Evolutionary conservation across 23 tunicate species (phyloP).

Genomic region (Oikopleura albicans): DNA sequence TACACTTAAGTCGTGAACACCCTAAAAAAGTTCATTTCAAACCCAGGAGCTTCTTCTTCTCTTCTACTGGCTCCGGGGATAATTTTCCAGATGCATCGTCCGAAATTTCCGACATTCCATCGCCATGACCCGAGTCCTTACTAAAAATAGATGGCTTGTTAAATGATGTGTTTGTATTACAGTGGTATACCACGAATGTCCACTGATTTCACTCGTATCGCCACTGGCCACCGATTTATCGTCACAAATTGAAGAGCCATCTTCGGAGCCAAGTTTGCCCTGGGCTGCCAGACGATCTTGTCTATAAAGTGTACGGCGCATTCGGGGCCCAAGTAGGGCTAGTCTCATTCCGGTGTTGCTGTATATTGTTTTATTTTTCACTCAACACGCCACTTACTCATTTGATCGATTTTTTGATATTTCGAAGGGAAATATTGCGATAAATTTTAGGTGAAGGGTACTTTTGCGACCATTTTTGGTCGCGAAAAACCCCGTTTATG

Average conservation of each 20-base stretch:
- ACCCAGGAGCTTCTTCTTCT: too few relatives aligned
- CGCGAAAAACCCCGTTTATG: too few relatives aligned
- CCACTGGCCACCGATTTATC: neutral
- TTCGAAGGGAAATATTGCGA: too few relatives aligned
- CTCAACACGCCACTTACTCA: too few relatives aligned
- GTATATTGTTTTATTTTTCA: too few relatives aligned
- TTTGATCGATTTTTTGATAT: too few relatives aligned
- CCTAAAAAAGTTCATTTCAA: too few relatives aligned
- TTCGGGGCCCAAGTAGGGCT: constrained; percentile 82
- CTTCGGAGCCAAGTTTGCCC: constrained; percentile 13
- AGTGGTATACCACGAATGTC: neutral
- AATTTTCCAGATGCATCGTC: neutral
- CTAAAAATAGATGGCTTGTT: neutral
- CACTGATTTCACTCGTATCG: neutral
- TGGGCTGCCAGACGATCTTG: constrained; percentile 34
- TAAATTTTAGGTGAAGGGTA: too few relatives aligned
- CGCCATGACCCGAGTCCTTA: constrained; percentile 8
- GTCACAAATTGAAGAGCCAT: constrained; percentile 3
- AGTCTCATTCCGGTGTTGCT: constrained; percentile 28
- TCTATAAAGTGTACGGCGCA: constrained; percentile 60
- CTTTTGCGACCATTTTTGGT: too few relatives aligned
- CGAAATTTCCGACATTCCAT: neutral
- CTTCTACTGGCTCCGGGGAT: too few relatives aligned
- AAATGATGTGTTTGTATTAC: too few relatives aligned
- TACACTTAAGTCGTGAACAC: too few relatives aligned